Conservation (phyloP, 2,113 vertebrate genomes). For the Octodon degus region DNA sequence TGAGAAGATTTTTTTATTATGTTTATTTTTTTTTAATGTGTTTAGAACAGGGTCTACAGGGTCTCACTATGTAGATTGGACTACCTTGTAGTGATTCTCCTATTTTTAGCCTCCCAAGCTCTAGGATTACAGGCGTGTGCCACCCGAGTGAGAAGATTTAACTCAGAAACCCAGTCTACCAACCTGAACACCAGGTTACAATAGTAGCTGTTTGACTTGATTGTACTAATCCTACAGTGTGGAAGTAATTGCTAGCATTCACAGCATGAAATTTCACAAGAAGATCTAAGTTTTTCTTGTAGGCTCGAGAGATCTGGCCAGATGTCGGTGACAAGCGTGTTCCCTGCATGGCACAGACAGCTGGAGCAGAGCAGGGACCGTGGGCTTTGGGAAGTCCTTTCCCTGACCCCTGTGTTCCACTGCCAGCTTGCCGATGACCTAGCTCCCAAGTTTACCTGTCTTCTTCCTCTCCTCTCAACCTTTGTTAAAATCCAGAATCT, state of each 20-base stretch:
- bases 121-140: too few relatives aligned
- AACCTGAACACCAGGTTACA: background rate
- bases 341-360: background rate
- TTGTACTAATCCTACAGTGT: background rate
- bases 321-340: background rate
- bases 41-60: too few relatives aligned
- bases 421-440: background rate
- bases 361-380: background rate
- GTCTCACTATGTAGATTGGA: too few relatives aligned
- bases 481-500: background rate
- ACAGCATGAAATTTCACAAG: background rate
- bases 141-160: constrained; percentile 10
- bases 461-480: background rate
- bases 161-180: background rate
- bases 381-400: background rate
- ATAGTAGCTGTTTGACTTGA: background rate
- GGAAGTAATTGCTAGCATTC: background rate
- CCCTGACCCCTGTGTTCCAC: background rate
- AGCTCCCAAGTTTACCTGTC: background rate
- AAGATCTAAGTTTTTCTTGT: background rate
- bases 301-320: background rate
- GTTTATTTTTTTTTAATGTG: too few relatives aligned
- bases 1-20: background rate
- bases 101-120: too few relatives aligned
- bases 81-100: too few relatives aligned